Evolutionary conservation across 1,140 invertebrate species (phyloP), one percentile per base, ranked within the genome.

Genomic region (Psix sp.): DNA sequence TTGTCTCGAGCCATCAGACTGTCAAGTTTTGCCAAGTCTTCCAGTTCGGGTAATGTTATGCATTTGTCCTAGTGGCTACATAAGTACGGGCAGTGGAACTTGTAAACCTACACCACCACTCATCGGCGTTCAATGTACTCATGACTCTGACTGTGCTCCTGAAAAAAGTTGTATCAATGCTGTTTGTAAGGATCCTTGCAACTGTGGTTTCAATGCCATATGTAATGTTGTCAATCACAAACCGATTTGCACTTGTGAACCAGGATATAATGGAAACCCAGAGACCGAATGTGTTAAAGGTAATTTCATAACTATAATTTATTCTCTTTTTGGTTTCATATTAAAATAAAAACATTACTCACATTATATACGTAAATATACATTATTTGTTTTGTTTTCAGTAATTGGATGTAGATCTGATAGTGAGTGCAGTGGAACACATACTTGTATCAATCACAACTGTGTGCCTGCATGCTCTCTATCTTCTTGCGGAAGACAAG

Each of bases 41-140:
- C 95, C 95, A 0, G 92, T 96, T 0, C 89, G 94, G 36, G 96
- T 95, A 0, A 95, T 97, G 94, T 89, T 95, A 7, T 97, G 96
- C 77, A 90, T 93, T 0, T 97, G 95, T 78, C 94, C 95, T 13
- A 92, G 92, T 57, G 94, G 95, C n/a, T 96, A 95, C 74, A 91
- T 95, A 0, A 95, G 93, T 81, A 92, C 91, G 72, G 93, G 94
- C 48, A 95, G 92, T 74, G 94, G 93, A 40, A 91, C 90, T 31
- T 95, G 94, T 79, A 90, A 92, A 57, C 89, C 93, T 1, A 91
- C 91, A 1, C 90, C 88, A 24, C 89, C 93, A 0, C 86, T 94
- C 1, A 83, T 88, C 3, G 88, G 89, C 17, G 89, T 91, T 13
- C 92, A 91, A 20, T 96, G 95, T 82, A 90, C 90, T 18, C 88